Conservation (phyloP, 2,113 vertebrate genomes). For the Cyphomyrus discorhynchus region DNA sequence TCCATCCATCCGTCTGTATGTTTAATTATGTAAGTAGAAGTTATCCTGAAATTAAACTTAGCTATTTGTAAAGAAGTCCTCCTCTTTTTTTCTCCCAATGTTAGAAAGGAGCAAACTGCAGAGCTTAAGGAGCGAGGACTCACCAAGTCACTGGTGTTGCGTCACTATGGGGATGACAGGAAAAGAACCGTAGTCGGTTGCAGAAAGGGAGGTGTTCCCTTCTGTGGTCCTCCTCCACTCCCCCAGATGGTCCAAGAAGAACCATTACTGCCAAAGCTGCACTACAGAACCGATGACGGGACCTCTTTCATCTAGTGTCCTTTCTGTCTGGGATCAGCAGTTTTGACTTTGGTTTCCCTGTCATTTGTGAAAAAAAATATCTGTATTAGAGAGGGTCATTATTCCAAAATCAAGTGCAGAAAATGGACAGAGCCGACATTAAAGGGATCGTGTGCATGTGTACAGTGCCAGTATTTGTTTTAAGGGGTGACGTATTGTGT, state of each 20-base stretch:
- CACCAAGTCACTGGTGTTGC: slow-evolving; percentile 40
- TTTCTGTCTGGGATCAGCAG: slow-evolving; percentile 28
- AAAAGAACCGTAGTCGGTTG: not conserved
- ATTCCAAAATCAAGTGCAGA: not conserved
- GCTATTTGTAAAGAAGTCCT: not conserved
- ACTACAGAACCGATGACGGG: slow-evolving; percentile 54
- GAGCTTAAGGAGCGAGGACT: slow-evolving; percentile 35
- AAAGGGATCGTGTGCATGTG: not conserved
- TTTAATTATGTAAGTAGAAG: not conserved
- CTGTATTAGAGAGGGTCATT: not conserved
- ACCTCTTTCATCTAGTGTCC: slow-evolving; percentile 68
- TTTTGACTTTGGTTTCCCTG: not conserved
- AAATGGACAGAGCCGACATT: not conserved
- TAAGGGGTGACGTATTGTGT: not conserved
- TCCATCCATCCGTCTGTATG: not conserved
- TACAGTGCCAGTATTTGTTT: not conserved
- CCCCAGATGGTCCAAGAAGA: slow-evolving; percentile 31
- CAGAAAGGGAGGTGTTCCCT: slow-evolving; percentile 19
- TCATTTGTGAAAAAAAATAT: not conserved
- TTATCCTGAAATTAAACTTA: not conserved
- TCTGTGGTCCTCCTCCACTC: slow-evolving; percentile 35
- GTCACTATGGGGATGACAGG: slow-evolving; percentile 50
- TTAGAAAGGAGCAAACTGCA: slow-evolving; percentile 51
- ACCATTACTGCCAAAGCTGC: slow-evolving; percentile 48
- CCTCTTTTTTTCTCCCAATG: no score